Conservation (phyloP, 2,888 invertebrate species). For the Oegoconia quadripuncta region DNA sequence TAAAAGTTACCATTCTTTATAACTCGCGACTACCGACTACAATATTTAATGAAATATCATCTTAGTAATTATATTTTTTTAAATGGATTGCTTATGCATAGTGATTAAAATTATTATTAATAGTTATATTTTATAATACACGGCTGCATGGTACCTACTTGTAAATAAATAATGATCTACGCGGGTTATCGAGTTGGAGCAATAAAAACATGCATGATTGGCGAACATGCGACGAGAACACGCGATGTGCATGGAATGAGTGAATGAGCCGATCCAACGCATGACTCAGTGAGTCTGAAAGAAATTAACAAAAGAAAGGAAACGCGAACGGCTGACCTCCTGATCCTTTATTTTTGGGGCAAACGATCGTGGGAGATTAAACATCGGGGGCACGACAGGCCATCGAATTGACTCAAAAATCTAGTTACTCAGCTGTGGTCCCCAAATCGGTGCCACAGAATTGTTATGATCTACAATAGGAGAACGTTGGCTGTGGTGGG, state of each 20-base stretch:
- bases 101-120: background rate
- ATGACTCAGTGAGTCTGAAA: background rate
- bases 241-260: background rate
- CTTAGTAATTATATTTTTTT: no score
- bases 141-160: no score
- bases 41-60: no score
- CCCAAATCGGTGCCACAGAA: background rate
- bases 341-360: background rate
- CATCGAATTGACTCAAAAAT: background rate
- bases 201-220: constrained; percentile 7
- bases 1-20: no score
- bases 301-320: background rate
- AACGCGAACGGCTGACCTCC: background rate
- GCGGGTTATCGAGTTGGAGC: constrained; percentile 6
- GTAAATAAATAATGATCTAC: constrained; percentile 5
- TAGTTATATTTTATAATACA: background rate
- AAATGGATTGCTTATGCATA: no score
- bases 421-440: background rate
- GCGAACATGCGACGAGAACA: background rate
- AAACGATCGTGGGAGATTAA: background rate
- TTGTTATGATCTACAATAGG: background rate
- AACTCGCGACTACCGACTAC: no score
- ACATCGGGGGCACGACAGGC: background rate
- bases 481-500: background rate
- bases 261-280: background rate